These are phyloP conservation scores for Ophiodon elongatus DNA, from an alignment of 2,113 vertebrate species.

Conservation along the genomic window DNA sequence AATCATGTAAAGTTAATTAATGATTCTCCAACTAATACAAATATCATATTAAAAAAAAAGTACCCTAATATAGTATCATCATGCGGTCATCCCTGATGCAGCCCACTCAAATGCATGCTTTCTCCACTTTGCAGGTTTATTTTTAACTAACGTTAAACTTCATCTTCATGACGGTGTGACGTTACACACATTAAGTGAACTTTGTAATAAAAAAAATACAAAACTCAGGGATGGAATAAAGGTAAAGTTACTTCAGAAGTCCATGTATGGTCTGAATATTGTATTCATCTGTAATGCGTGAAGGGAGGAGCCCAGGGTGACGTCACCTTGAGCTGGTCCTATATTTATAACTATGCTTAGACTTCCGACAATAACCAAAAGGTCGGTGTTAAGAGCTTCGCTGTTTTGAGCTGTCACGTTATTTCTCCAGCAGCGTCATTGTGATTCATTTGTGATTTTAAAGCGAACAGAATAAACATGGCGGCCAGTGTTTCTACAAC, in stretches of 20 bases:
- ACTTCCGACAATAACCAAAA: accelerated
- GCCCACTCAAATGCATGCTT: not conserved
- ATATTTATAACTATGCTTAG: accelerated
- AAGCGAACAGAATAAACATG: slow-evolving; percentile 34
- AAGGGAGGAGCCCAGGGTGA: not conserved
- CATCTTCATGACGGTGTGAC: accelerated
- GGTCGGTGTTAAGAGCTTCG: not conserved
- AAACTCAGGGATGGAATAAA: too few species aligned
- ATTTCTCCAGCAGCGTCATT: not conserved
- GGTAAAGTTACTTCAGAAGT: too few species aligned
- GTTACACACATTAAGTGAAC: not conserved
- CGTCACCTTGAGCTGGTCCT: not conserved
- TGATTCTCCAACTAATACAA: not conserved
- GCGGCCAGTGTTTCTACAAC: slow-evolving; percentile 20
- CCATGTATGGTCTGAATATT: not conserved
- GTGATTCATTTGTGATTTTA: not conserved
- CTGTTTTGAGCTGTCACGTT: not conserved
- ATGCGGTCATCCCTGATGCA: too few species aligned
- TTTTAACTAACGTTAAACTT: not conserved
- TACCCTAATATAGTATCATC: too few species aligned
- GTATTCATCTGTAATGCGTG: not conserved
- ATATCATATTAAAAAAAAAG: not conserved
- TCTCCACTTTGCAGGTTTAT: not conserved
- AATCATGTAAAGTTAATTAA: not conserved
- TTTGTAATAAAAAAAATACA: too few species aligned